Evolutionary conservation across 2,888 invertebrate genomes (phyloP), one percentile per base, ranked within the genome.

Genomic region (Pandemis heparana): DNA sequence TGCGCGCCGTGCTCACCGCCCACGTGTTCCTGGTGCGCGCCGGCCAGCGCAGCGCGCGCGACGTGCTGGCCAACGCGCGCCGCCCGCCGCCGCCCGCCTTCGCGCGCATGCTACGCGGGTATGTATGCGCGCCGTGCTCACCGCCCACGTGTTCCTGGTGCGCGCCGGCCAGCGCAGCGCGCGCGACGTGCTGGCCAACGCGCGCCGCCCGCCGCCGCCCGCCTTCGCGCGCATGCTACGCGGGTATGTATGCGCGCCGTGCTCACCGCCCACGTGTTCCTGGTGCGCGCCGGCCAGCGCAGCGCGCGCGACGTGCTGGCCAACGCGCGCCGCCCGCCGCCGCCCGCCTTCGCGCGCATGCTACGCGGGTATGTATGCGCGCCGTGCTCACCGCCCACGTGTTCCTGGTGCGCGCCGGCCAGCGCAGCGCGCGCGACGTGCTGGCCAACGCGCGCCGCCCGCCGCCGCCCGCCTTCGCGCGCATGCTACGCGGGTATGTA

Each of bases 141-240:
- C 99, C 0, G 98, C 98, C 77, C 98, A 99, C 89, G 96, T 99
- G 79, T 98, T 99, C 94, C 99, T 99, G 85, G 98, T 98, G 2
- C 97, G 97, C 87, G 96, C 97, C 14, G 98, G 98, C 0, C 99
- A 99, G 89, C 96, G 96, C 66, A 92, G 92, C 76, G 96, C 97
- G 0, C 94, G 95, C 12, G 97, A 98, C 80, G 98, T 99, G 77
- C 95, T 99, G 14, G 94, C 95, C 70, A 98, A 98, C 92, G 96
- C 97, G 84, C 96, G 89, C 67, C 85, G 88, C 65, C 86, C 89
- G 95, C 97, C 46, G 91, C 91, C n/a, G 97, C 96, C 91, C 96
- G 88, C 96, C 97, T 87, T 97, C 95, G 63, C 90, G 92, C 12
- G 92, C 80, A 95, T 96, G 86, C 86, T 96, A 76, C 88, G 84